phyloP scores from a whole-genome alignment of 1,140 invertebrate species.

The Hyposmocoma kahamanoa region DNA sequence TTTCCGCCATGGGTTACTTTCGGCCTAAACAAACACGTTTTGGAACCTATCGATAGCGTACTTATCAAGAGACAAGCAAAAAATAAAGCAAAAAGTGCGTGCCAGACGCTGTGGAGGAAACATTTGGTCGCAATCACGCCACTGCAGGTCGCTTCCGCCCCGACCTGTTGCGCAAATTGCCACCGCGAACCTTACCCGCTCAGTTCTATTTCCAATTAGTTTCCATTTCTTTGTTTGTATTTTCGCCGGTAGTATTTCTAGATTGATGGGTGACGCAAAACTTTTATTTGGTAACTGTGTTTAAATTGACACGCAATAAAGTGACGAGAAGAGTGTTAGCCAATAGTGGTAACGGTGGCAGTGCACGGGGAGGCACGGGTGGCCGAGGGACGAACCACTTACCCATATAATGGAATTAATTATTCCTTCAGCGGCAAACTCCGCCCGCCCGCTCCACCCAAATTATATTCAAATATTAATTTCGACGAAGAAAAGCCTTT shows the following conservation, averaged over 20 bases:
- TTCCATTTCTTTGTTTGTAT: neutral
- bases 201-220: neutral
- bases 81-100: slow-evolving; percentile 59
- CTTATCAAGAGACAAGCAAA: slow-evolving; percentile 62
- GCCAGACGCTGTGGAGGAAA: slow-evolving; percentile 59
- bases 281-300: too few species aligned
- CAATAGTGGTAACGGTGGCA: too few species aligned
- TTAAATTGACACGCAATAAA: too few species aligned
- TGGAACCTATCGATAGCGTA: slow-evolving; percentile 66
- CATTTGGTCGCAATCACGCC: slow-evolving; percentile 69
- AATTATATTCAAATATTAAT: slow-evolving; percentile 74
- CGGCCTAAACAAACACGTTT: slow-evolving; percentile 58
- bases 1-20: slow-evolving; percentile 51
- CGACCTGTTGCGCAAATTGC: slow-evolving; percentile 71
- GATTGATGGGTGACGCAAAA: too few species aligned
- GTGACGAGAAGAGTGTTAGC: neutral
- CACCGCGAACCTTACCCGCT: slow-evolving; percentile 4
- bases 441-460: slow-evolving; percentile 61
- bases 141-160: slow-evolving; percentile 69
- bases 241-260: too few species aligned
- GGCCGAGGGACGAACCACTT: slow-evolving; percentile 36
- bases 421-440: slow-evolving; percentile 60
- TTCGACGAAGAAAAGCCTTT: slow-evolving; percentile 68
- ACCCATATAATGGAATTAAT: slow-evolving; percentile 64
- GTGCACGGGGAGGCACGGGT: slow-evolving; percentile 18